phyloP scores from a whole-genome alignment of 1,140 invertebrate genomes.

The Neuroterus valhalla region DNA sequence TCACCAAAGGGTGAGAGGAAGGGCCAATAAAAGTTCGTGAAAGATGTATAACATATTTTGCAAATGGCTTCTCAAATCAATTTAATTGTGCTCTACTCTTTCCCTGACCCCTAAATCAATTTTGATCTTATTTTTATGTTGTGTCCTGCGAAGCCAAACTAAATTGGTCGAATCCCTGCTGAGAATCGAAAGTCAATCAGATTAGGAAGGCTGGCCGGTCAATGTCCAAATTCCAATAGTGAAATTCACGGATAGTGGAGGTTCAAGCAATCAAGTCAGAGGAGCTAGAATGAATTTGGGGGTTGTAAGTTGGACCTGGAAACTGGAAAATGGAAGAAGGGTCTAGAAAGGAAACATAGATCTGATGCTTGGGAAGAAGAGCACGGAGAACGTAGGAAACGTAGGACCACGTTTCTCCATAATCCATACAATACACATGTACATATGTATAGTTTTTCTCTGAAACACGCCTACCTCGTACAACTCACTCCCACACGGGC shows the following conservation, averaged over 20 bases:
- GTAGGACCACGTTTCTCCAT: conserved; percentile 65
- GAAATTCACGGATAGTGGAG: conserved; percentile 15
- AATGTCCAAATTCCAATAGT: conserved; percentile 18
- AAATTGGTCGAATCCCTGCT: conserved; percentile 15
- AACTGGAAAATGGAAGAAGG: background rate
- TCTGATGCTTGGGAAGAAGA: conserved; percentile 41
- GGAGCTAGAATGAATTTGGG: conserved; percentile 17
- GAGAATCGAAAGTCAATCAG: conserved; percentile 22
- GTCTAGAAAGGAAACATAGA: conserved; percentile 11
- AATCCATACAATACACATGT: conserved; percentile 62
- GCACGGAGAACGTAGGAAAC: conserved; percentile 50
- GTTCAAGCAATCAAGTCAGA: conserved; percentile 8
- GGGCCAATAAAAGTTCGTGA: too few relatives aligned
- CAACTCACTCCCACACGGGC: conserved; percentile 30
- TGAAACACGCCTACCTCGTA: conserved; percentile 34
- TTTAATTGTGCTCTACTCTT: too few relatives aligned
- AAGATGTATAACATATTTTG: too few relatives aligned
- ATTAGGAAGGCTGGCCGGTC: background rate
- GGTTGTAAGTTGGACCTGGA: background rate
- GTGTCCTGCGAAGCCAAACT: background rate
- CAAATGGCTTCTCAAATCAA: too few relatives aligned
- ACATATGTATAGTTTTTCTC: conserved; percentile 37
- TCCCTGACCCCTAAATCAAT: background rate
- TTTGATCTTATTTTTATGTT: background rate
- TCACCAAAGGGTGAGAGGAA: too few relatives aligned